Evolutionary conservation across 2,797 vertebrate genomes (phyloP).

Genomic region (Podarcis siculus): DNA sequence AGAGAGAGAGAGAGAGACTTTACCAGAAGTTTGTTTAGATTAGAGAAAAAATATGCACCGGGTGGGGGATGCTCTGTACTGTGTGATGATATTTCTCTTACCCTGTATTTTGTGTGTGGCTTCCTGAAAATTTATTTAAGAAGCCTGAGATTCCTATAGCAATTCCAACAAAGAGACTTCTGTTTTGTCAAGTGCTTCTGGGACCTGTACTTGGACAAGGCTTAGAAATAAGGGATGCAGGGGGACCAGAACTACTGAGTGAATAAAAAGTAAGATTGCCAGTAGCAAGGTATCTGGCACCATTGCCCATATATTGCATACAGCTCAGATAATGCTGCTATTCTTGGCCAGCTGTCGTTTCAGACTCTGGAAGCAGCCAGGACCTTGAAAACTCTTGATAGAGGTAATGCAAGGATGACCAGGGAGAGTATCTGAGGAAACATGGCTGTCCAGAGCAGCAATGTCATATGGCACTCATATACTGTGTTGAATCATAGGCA

Average conservation of each 20-base stretch:
- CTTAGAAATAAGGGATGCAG: not conserved
- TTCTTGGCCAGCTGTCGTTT: not conserved
- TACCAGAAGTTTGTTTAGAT: not conserved
- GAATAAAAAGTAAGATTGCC: not conserved
- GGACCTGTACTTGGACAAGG: not conserved
- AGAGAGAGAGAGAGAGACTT: no score
- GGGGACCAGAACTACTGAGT: not conserved
- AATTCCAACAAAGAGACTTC: not conserved
- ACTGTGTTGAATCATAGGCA: not conserved
- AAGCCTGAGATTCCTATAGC: not conserved
- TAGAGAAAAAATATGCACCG: not conserved
- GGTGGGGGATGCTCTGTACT: not conserved
- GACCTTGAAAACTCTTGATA: not conserved
- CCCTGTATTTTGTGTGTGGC: not conserved
- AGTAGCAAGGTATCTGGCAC: not conserved
- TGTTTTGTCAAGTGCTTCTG: not conserved
- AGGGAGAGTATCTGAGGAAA: not conserved
- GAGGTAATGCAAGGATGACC: not conserved
- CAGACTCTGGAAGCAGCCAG: not conserved
- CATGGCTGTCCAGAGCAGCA: not conserved
- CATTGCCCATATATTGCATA: not conserved
- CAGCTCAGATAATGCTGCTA: not conserved
- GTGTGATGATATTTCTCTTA: not conserved
- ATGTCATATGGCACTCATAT: not conserved
- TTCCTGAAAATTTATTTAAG: slow-evolving; percentile 4